Evolutionary conservation across 2,113 vertebrate genomes (phyloP).

Genomic region (Hippocampus guttulatus): DNA sequence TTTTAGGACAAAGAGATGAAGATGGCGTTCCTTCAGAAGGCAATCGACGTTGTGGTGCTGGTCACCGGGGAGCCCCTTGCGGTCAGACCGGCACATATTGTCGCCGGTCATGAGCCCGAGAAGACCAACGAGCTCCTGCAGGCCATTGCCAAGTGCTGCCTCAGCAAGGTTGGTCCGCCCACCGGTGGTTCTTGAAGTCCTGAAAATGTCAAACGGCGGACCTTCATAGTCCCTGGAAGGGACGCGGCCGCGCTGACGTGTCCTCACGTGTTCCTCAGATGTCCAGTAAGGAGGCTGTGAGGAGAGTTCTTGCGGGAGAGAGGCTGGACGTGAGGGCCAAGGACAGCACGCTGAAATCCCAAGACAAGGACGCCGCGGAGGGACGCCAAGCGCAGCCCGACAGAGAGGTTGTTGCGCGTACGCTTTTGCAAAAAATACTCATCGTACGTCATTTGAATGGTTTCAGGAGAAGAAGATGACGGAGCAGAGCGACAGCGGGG

Average conservation of each 20-base stretch:
- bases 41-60: conserved; percentile 87
- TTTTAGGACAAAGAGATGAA: conserved; percentile 91
- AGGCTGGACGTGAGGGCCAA: conserved; percentile 75
- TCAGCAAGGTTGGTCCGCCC: conserved; percentile 77
- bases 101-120: conserved; percentile 90
- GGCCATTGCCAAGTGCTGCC: conserved; percentile 87
- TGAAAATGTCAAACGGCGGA: not conserved
- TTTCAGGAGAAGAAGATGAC: conserved; percentile 67
- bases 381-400: conserved; percentile 51
- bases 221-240: not conserved
- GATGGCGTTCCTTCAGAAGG: conserved; percentile 93
- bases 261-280: conserved; percentile 63
- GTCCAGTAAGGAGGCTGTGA: conserved; percentile 89
- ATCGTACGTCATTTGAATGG: not conserved
- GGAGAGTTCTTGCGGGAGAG: conserved; percentile 81
- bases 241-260: not conserved
- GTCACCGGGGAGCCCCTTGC: conserved; percentile 82
- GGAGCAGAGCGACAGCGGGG: conserved; percentile 73
- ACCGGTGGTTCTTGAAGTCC: not conserved
- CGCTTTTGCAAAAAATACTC: no score
- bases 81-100: conserved; percentile 83
- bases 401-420: conserved; percentile 66
- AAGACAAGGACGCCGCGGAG: conserved; percentile 75
- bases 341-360: conserved; percentile 69
- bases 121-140: conserved; percentile 95